A percentile compares a stretch with the other conserved stretches of the same genome.
Evolutionary conservation across 2,797 vertebrate genomes (phyloP).

Genomic region (Pelobates cultripes): DNA sequence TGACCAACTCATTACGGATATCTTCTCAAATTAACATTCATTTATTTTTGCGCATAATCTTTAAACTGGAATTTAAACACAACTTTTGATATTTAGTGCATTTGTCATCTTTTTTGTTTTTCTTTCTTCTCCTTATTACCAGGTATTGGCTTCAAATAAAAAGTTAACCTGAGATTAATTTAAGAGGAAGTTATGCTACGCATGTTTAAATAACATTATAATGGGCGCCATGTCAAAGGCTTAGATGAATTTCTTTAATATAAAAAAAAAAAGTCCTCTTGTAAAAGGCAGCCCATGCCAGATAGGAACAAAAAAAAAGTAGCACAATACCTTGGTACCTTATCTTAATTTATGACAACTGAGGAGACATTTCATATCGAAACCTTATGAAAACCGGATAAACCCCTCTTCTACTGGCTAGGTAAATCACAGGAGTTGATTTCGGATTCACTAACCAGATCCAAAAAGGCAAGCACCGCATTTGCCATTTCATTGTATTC

Average conservation of each 20-base stretch:
- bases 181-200: background rate
- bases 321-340: background rate
- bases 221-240: background rate
- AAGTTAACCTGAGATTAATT: slow-evolving; percentile 50
- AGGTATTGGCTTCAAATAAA: background rate
- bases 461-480: slow-evolving; percentile 72
- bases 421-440: slow-evolving; percentile 74
- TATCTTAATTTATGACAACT: background rate
- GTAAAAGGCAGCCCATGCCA: background rate
- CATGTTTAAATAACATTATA: background rate
- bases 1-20: background rate
- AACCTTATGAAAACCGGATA: background rate
- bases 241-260: background rate
- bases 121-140: background rate
- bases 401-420: slow-evolving; percentile 54
- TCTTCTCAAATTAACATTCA: background rate
- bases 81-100: slow-evolving; percentile 24
- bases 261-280: background rate
- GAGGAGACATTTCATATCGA: background rate
- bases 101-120: background rate
- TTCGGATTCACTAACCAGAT: slow-evolving; percentile 71
- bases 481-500: slow-evolving; percentile 71
- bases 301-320: background rate
- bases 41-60: background rate
- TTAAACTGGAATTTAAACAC: background rate